These are phyloP conservation scores for Silurus glanis DNA, from an alignment of 2,113 vertebrate species.

Conservation along the genomic window DNA sequence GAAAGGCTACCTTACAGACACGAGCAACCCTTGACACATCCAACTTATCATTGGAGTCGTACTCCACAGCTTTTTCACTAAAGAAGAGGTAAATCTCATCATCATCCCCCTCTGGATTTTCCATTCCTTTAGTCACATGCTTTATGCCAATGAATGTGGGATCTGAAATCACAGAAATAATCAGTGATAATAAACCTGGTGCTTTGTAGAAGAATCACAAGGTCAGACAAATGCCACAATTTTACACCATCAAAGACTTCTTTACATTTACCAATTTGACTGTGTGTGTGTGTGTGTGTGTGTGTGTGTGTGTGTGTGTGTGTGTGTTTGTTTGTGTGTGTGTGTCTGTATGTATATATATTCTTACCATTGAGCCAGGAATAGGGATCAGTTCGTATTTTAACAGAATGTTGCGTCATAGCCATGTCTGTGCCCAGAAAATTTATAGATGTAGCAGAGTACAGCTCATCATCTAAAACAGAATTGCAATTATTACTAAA, in stretches of 20 bases:
- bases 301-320: no score
- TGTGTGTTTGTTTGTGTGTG: no score
- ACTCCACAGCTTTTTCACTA: constrained; percentile 79
- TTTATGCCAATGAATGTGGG: constrained; percentile 78
- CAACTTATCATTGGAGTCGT: constrained; percentile 76
- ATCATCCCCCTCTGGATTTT: constrained; percentile 65
- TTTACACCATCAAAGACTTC: background rate
- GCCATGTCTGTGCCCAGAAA: constrained; percentile 77
- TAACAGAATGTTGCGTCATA: constrained; percentile 66
- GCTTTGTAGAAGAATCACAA: background rate
- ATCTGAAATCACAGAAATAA: constrained; percentile 65
- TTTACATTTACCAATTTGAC: no score
- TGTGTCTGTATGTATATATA: no score
- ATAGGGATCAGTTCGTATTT: constrained; percentile 73
- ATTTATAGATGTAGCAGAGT: constrained; percentile 80
- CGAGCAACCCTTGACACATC: constrained; percentile 78
- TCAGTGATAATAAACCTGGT: background rate
- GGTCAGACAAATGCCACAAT: no score
- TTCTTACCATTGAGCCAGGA: constrained; percentile 75
- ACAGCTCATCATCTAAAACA: constrained; percentile 70
- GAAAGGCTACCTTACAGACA: no score
- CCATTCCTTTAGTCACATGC: constrained; percentile 68
- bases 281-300: no score
- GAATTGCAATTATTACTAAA: background rate
- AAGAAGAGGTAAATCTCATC: constrained; percentile 86